Conservation (phyloP, 2,797 vertebrate species). For the Hydrophis major region DNA sequence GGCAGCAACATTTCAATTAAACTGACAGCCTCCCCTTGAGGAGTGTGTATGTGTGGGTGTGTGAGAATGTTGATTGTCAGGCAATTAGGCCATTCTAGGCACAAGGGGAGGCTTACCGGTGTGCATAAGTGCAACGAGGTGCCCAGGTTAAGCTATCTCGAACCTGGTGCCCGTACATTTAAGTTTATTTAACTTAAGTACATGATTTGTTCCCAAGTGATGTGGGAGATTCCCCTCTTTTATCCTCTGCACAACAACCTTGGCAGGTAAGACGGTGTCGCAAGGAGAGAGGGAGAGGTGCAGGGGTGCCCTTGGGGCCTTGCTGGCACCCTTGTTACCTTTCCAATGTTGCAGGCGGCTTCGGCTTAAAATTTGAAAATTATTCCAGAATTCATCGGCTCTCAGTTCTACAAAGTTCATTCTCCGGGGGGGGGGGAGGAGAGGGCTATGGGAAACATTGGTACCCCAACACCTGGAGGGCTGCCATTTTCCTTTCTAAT, state of each 20-base stretch:
- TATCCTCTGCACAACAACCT: not conserved
- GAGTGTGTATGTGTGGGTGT: not conserved
- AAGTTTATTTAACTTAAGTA: not conserved
- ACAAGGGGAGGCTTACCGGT: not conserved
- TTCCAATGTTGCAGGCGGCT: not conserved
- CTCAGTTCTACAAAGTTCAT: not conserved
- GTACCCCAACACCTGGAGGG: not conserved
- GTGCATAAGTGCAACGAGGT: not conserved
- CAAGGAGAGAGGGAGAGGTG: not conserved
- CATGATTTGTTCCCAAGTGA: no score
- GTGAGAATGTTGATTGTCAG: constrained; percentile 18
- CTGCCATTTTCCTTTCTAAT: not conserved
- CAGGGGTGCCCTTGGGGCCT: not conserved
- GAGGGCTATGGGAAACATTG: not conserved
- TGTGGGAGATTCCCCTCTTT: no score
- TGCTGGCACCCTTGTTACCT: not conserved
- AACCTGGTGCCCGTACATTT: not conserved
- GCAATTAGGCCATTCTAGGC: constrained; percentile 15
- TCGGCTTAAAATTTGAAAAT: not conserved
- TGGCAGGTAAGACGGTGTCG: not conserved
- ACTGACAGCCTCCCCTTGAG: constrained; percentile 48
- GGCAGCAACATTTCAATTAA: constrained; percentile 55
- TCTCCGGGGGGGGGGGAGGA: rapidly evolving
- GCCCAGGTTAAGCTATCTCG: not conserved
- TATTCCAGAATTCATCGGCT: not conserved